Evolutionary conservation across 2,113 vertebrate genomes (phyloP).

Genomic region (Peromyscus maniculatus): DNA sequence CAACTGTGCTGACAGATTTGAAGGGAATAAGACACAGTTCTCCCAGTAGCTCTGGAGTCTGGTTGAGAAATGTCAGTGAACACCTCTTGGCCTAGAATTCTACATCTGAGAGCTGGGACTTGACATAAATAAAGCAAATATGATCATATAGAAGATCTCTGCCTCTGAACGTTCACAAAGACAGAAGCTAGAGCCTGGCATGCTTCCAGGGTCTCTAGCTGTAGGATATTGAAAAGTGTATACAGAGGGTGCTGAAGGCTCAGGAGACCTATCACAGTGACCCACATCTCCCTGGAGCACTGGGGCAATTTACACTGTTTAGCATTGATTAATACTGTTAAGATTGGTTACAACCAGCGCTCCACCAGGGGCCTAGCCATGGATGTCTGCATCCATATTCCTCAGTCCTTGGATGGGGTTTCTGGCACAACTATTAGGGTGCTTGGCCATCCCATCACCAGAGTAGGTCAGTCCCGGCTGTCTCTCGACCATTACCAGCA

Average conservation of each 20-base stretch:
- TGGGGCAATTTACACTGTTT: not conserved
- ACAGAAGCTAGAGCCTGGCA: not conserved
- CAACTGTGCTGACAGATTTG: not conserved
- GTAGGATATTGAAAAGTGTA: not conserved
- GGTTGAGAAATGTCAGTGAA: no score
- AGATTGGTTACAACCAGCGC: not conserved
- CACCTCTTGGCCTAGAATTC: not conserved
- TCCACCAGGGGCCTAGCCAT: no score
- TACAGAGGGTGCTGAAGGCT: not conserved
- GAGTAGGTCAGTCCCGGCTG: no score
- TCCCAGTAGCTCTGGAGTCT: not conserved
- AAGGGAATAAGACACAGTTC: not conserved
- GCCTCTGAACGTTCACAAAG: not conserved
- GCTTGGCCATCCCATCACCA: no score
- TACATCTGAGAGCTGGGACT: not conserved
- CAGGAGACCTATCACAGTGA: not conserved
- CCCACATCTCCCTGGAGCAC: no score
- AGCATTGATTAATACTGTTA: not conserved
- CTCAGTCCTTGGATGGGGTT: no score
- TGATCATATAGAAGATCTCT: not conserved
- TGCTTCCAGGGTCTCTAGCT: no score
- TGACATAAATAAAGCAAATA: not conserved
- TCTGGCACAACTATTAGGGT: no score
- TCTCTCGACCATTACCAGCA: no score
- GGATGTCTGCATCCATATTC: no score